A percentile compares a stretch with the other conserved stretches of the same genome.
phyloP scores from a whole-genome alignment of 2,113 vertebrate genomes.

The Lophotis ruficrista region DNA sequence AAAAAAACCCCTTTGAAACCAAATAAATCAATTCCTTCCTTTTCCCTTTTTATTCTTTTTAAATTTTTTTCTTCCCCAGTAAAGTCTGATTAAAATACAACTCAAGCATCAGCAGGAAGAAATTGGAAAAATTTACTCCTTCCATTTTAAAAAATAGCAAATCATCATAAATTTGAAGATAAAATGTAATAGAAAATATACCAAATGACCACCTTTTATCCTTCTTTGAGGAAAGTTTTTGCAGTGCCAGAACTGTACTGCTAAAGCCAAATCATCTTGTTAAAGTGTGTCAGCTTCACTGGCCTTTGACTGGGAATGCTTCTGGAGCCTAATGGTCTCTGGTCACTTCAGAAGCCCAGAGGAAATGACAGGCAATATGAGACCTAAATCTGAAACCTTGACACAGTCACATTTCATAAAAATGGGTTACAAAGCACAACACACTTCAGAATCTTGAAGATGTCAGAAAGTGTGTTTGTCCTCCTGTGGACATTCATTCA shows the following conservation, averaged over 20 bases:
- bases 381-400: not conserved
- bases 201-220: not conserved
- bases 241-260: not conserved
- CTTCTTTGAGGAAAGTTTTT: not conserved
- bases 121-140: not conserved
- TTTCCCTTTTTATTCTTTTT: not conserved
- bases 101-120: not conserved
- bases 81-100: not conserved
- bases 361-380: not conserved
- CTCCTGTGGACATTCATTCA: not conserved
- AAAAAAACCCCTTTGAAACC: not conserved
- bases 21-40: not conserved
- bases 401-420: not conserved
- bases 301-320: not conserved
- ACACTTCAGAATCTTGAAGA: not conserved
- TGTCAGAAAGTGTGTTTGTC: not conserved
- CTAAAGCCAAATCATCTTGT: not conserved
- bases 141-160: not conserved
- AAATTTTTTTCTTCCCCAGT: not conserved
- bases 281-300: not conserved
- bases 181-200: not conserved
- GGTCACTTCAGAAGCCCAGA: not conserved
- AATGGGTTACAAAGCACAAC: not conserved
- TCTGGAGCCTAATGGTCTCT: not conserved
- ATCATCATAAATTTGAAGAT: not conserved